phyloP scores from a whole-genome alignment of 2,113 vertebrate genomes.

The Engraulis encrasicolus region DNA sequence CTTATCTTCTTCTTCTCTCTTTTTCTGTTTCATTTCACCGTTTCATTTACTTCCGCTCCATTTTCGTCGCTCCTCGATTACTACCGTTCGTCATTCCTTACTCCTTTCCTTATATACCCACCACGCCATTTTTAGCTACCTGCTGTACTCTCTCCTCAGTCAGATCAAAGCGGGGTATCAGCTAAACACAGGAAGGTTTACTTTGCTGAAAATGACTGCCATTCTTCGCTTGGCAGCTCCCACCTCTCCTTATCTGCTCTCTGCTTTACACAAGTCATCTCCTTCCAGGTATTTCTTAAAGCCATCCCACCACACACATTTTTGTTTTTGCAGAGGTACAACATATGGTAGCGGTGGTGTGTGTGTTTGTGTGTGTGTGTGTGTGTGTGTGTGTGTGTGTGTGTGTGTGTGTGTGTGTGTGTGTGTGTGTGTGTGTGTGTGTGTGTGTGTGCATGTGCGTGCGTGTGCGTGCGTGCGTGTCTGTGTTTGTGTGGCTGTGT shows the following conservation, averaged over 20 bases:
- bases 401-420: too few species aligned
- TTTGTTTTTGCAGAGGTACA: too few species aligned
- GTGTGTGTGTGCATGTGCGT: too few species aligned
- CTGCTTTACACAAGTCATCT: constrained; percentile 6
- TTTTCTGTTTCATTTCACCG: not conserved
- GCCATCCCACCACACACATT: not conserved
- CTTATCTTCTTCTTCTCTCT: not conserved
- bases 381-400: too few species aligned
- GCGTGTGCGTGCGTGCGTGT: too few species aligned
- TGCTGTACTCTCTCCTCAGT: not conserved
- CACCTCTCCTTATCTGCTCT: not conserved
- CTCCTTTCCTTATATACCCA: not conserved
- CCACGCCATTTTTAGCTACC: not conserved
- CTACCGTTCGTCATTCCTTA: too few species aligned
- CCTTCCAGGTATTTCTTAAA: constrained; percentile 16
- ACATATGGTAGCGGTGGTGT: not conserved
- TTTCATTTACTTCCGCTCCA: not conserved
- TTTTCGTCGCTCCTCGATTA: too few species aligned
- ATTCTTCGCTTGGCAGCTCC: not conserved
- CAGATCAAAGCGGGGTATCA: not conserved
- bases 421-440: too few species aligned
- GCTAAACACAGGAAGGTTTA: constrained; percentile 21
- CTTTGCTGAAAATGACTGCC: constrained; percentile 14
- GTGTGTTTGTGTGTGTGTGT: too few species aligned
- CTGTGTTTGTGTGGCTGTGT: too few species aligned